These are phyloP conservation scores for Aldrovandia affinis DNA, from an alignment of 2,797 vertebrate species.

Conservation along the genomic window DNA sequence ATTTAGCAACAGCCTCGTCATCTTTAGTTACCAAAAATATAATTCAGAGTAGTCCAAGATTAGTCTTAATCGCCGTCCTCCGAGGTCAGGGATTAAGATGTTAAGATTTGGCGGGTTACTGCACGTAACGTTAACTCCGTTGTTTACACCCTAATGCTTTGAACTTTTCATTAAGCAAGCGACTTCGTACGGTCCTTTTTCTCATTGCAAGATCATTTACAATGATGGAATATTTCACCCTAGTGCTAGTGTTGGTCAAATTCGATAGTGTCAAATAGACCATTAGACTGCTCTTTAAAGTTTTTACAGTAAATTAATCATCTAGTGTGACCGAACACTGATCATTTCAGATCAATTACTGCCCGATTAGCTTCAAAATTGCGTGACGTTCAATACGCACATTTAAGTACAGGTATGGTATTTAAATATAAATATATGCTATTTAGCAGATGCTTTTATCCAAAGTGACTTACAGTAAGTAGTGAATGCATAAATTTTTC, in stretches of 20 bases:
- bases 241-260: background rate
- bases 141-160: background rate
- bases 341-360: no score
- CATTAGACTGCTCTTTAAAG: no score
- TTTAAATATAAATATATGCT: no score
- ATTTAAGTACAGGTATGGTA: no score
- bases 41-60: background rate
- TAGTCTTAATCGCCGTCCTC: conserved; percentile 6
- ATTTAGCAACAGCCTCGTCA: background rate
- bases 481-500: no score
- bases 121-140: background rate
- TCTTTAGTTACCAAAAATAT: background rate
- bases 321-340: no score
- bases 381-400: no score
- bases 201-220: background rate
- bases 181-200: background rate
- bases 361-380: no score
- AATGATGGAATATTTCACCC: background rate
- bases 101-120: background rate
- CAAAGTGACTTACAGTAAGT: no score
- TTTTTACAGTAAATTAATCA: no score
- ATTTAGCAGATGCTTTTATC: no score
- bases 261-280: no score
- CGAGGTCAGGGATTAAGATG: background rate
- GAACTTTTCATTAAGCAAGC: background rate